Percentiles rank a stretch among this genome's conserved stretches.
phyloP scores from a whole-genome alignment of 2,113 vertebrate species.

The Passer domesticus region DNA sequence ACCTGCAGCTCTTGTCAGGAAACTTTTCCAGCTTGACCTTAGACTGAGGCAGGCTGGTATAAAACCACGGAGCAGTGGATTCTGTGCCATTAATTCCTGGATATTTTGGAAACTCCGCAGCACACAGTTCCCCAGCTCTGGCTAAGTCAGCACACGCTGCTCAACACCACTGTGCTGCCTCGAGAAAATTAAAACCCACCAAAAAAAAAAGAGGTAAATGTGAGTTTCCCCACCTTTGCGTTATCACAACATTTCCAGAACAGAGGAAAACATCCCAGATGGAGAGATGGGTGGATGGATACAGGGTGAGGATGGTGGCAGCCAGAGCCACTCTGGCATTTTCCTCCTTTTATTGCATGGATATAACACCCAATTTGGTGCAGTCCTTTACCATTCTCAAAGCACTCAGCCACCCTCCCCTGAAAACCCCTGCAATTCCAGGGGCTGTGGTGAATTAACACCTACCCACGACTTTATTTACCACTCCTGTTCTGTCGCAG shows the following conservation, averaged over 20 bases:
- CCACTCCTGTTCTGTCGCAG: not conserved
- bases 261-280: not conserved
- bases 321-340: not conserved
- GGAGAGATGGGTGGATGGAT: not conserved
- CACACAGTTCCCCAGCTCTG: not conserved
- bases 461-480: not conserved
- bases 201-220: not conserved
- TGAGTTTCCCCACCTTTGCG: not conserved
- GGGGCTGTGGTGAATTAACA: not conserved
- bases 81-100: constrained; percentile 28
- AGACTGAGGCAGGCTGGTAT: constrained; percentile 58
- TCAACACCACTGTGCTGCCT: rapidly evolving
- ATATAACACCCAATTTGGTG: not conserved
- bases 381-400: not conserved
- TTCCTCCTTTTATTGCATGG: not conserved
- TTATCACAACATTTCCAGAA: not conserved
- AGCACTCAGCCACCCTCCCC: not conserved
- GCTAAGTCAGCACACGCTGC: rapidly evolving
- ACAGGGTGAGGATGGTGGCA: not conserved
- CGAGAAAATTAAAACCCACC: not conserved
- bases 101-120: not conserved
- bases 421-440: not conserved
- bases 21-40: constrained; percentile 77
- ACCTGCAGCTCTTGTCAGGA: constrained; percentile 56
- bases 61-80: constrained; percentile 70